Evolutionary conservation across 2,888 invertebrate genomes (phyloP).

Genomic region (Camponotus fellah): DNA sequence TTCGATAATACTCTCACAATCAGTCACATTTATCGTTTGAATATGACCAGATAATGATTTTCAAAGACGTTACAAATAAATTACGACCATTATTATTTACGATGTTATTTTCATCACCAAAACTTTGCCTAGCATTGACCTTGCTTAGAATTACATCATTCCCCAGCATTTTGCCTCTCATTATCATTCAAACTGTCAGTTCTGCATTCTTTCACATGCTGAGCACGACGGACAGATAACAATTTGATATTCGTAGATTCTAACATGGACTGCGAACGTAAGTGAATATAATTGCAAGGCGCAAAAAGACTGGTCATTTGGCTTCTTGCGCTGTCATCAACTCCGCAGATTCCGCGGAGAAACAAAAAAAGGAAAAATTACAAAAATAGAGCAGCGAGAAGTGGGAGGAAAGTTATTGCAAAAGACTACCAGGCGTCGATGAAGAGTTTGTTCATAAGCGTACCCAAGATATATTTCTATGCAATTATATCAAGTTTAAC

Average conservation of each 20-base stretch:
- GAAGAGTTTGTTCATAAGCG: neutral
- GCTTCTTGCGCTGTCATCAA: neutral
- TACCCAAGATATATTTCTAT: neutral
- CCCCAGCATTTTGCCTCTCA: neutral
- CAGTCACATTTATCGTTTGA: neutral
- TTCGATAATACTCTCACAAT: neutral
- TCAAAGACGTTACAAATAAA: neutral
- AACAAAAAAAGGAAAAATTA: constrained; percentile 14
- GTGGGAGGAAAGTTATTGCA: neutral
- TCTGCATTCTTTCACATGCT: constrained; percentile 3
- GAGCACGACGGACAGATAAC: constrained; percentile 3
- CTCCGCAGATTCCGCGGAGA: neutral
- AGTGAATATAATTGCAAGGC: neutral
- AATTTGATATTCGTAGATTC: neutral
- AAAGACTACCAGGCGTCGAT: neutral
- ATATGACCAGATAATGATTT: neutral
- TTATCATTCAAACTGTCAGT: neutral
- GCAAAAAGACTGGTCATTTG: neutral
- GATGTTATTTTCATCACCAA: neutral
- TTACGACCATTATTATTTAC: neutral
- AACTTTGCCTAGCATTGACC: neutral
- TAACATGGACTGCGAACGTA: neutral
- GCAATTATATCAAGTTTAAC: neutral
- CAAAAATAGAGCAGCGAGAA: constrained; percentile 6
- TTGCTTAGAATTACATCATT: constrained; percentile 10